Evolutionary conservation across 2,797 vertebrate genomes (phyloP).

Genomic region (Lacerta bilineata): DNA sequence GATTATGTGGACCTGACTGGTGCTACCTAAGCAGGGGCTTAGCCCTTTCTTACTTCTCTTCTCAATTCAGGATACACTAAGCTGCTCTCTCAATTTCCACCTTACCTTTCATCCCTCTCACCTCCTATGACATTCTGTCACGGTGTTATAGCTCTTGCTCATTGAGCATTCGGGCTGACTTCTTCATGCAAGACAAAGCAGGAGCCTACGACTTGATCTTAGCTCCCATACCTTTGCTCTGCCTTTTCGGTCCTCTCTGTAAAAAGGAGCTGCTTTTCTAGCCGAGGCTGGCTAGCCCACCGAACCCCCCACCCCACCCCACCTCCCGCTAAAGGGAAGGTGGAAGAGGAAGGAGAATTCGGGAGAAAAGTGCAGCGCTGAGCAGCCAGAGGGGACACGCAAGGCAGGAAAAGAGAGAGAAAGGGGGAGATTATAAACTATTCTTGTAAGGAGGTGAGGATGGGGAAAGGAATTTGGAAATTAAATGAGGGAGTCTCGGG

Average conservation of each 20-base stretch:
- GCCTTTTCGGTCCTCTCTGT: background rate
- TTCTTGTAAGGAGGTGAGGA: background rate
- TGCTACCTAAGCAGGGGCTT: too few species aligned
- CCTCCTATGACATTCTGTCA: too few species aligned
- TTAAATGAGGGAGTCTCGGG: background rate
- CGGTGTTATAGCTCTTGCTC: too few species aligned
- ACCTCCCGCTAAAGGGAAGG: background rate
- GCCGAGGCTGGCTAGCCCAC: background rate
- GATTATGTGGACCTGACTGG: too few species aligned
- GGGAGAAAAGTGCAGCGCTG: background rate
- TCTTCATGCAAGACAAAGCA: too few species aligned
- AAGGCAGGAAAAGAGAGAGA: background rate
- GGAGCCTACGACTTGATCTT: too few species aligned
- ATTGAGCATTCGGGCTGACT: too few species aligned
- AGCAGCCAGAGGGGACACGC: background rate
- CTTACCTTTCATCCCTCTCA: too few species aligned
- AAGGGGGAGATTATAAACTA: background rate
- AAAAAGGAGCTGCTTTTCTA: background rate
- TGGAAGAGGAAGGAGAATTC: conserved; percentile 13
- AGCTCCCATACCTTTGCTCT: background rate
- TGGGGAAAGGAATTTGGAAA: background rate
- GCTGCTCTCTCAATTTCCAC: too few species aligned
- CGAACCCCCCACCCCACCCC: background rate
- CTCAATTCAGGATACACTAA: too few species aligned
- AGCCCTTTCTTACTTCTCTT: too few species aligned